Evolutionary conservation across 2,113 vertebrate species (phyloP).

Genomic region (Spea bombifrons): DNA sequence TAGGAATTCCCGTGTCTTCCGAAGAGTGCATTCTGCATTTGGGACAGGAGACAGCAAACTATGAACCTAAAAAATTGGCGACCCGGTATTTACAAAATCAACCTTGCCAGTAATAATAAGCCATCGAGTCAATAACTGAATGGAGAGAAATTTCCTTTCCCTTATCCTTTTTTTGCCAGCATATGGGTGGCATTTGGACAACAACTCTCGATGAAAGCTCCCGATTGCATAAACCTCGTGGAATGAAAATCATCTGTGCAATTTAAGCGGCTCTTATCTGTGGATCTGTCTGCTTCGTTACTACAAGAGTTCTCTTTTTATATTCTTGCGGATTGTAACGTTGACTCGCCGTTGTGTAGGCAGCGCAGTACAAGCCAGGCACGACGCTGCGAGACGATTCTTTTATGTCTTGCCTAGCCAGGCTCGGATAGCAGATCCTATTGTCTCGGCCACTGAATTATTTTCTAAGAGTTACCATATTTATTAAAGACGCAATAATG

Average conservation of each 20-base stretch:
- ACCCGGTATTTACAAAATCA: too few species aligned
- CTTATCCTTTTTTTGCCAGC: constrained; percentile 50
- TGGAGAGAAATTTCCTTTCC: constrained; percentile 36
- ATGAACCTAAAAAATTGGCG: too few species aligned
- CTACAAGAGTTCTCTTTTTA: constrained; percentile 10
- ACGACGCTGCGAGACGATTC: constrained; percentile 17
- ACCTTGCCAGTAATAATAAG: too few species aligned
- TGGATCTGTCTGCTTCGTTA: not conserved
- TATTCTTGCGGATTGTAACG: not conserved
- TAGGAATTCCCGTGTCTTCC: too few species aligned
- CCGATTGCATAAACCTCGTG: constrained; percentile 55
- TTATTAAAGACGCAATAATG: too few species aligned
- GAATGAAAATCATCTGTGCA: constrained; percentile 60
- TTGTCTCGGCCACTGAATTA: not conserved
- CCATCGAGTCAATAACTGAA: too few species aligned
- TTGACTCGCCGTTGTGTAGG: constrained; percentile 24
- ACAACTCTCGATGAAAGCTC: constrained; percentile 53
- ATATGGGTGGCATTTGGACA: constrained; percentile 55
- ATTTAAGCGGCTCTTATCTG: constrained; percentile 54
- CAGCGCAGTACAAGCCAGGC: constrained; percentile 30
- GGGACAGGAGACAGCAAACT: too few species aligned
- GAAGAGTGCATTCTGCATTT: too few species aligned
- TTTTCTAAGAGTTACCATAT: not conserved
- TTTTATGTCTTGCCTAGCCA: not conserved
- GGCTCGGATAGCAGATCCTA: not conserved